Evolutionary conservation across 2,888 invertebrate species (phyloP), one percentile per base, ranked within the genome.

Genomic region (Napeogenes sylphis): DNA sequence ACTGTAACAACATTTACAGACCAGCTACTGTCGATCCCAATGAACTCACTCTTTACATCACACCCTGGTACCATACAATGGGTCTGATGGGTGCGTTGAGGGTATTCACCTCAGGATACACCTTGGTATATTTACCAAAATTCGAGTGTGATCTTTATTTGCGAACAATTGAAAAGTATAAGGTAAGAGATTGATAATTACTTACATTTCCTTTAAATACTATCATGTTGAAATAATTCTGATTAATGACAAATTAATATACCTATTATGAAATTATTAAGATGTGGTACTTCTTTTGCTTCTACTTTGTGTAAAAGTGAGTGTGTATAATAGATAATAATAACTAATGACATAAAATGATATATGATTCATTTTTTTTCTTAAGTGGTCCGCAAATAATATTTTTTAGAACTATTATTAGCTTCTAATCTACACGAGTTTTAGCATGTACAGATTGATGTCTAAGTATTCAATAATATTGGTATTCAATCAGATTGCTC

Each of bases 1-100:
- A 21, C 21, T 0, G 21, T 21, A 35, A 35, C 6, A 5, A 35
- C 6, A 5, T 35, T 42, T 42, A 10, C 62, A 73, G 73, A 45
- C 35, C 65, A 3, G 14, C 55, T 0, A 53, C 68, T 2, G 2
- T 64, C 14, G 56, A 73, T 51, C 67, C 69, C 0, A 30, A 59
- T 0, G 59, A 53, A 4, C 8, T 32, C 6, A 56, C 53, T 30
- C 45, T 75, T 4, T 55, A 61, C 13, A 61, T 73, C 10, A 65
- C 73, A 2, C 76, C 75, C 3, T 74, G 75, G 70, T 73, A 66
- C 21, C 74, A 76, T 46, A 61, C 70, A 2, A 74, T 75, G 72
- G 76, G 75, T 0, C 33, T 74, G 4, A 55, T 72, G 38, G 68
- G 71, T 2, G 58, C 61, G 2, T 13, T 71, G 13, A 61, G 67